phyloP scores from a whole-genome alignment of 2,113 vertebrate genomes.

The Podiceps cristatus region DNA sequence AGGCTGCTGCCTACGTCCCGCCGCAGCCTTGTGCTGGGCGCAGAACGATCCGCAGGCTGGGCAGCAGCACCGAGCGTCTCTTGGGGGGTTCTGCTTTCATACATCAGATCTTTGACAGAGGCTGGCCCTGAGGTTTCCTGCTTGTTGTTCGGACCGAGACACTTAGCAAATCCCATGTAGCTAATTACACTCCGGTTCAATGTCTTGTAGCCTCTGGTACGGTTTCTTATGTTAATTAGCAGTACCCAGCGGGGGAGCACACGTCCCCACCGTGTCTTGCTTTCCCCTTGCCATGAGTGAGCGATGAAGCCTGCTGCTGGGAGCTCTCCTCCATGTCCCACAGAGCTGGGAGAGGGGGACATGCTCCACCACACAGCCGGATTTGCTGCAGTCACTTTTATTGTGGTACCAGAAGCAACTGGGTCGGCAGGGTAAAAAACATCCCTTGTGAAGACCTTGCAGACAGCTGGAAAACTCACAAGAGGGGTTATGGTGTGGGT shows the following conservation, averaged over 20 bases:
- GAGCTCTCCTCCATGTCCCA: not conserved
- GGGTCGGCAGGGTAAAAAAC: fast-evolving
- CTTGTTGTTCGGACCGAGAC: not conserved
- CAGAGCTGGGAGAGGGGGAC: not conserved
- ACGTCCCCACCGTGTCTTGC: not conserved
- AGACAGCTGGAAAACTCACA: not conserved
- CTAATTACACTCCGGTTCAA: constrained; percentile 6
- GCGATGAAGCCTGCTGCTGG: not conserved
- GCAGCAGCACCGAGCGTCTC: not conserved
- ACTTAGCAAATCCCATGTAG: constrained; percentile 15
- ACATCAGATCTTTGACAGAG: not conserved
- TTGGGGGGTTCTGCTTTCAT: not conserved
- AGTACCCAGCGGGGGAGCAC: not conserved
- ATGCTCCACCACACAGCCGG: fast-evolving
- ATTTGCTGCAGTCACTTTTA: not conserved
- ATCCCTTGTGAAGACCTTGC: not conserved
- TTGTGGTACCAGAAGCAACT: not conserved
- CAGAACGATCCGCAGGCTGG: not conserved
- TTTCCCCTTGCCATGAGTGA: fast-evolving
- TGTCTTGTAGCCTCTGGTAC: not conserved
- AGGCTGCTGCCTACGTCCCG: fast-evolving
- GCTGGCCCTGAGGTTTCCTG: not conserved
- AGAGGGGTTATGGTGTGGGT: not conserved
- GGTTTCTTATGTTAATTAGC: constrained; percentile 34
- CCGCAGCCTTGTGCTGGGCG: not conserved